Evolutionary conservation across 2,797 vertebrate genomes (phyloP).

Genomic region (Myripristis murdjan): DNA sequence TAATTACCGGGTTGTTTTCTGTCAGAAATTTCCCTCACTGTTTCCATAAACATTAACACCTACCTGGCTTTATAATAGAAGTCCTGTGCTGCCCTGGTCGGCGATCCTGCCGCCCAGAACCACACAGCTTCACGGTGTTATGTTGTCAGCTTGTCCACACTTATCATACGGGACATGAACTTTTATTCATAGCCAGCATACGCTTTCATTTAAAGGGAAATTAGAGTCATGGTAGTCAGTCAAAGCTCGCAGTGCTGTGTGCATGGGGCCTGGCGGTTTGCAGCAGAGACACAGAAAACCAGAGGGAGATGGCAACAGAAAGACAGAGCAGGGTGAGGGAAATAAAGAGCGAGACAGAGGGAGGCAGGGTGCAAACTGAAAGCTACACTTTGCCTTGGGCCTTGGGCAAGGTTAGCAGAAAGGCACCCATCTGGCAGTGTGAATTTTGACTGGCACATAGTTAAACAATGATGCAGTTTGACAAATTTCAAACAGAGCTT

Average conservation of each 20-base stretch:
- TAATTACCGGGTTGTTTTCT: slow-evolving; percentile 87
- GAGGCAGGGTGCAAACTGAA: not conserved
- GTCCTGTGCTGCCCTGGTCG: slow-evolving; percentile 81
- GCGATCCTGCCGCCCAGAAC: slow-evolving; percentile 76
- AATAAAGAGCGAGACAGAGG: not conserved
- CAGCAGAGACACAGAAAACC: not conserved
- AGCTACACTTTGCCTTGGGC: slow-evolving; percentile 68
- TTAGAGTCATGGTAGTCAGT: slow-evolving; percentile 76
- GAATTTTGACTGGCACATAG: slow-evolving; percentile 90
- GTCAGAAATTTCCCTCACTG: slow-evolving; percentile 88
- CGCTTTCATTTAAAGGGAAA: slow-evolving; percentile 86
- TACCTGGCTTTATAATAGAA: slow-evolving; percentile 86
- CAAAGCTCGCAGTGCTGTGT: slow-evolving; percentile 69
- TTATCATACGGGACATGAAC: slow-evolving; percentile 81
- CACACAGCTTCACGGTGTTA: slow-evolving; percentile 82
- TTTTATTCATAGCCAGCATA: slow-evolving; percentile 83
- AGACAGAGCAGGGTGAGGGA: not conserved
- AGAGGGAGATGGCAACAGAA: not conserved
- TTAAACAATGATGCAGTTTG: slow-evolving; percentile 97
- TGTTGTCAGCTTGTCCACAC: slow-evolving; percentile 82
- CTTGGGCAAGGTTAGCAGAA: slow-evolving; percentile 88
- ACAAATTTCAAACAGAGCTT: slow-evolving; percentile 96
- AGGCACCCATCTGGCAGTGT: slow-evolving; percentile 91
- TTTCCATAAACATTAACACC: slow-evolving; percentile 91
- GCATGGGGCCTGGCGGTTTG: not conserved